Percentiles rank a stretch among this genome's conserved stretches.
Conservation (phyloP, 2,797 vertebrate genomes). For the Champsocephalus gunnari region DNA sequence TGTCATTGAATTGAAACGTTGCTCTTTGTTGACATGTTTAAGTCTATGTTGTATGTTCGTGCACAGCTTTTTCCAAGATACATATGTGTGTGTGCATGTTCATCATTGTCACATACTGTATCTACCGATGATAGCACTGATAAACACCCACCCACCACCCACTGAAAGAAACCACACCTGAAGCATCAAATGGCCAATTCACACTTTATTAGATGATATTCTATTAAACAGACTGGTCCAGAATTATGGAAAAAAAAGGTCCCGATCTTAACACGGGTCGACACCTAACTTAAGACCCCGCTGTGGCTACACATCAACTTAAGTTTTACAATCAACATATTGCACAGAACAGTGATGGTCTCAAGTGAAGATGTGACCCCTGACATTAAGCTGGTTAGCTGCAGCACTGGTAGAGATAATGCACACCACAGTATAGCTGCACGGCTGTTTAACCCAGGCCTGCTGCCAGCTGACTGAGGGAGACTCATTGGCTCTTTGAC, state of each 20-base stretch:
- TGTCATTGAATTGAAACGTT: background rate
- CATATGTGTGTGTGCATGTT: background rate
- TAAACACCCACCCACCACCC: background rate
- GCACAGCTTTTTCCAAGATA: background rate
- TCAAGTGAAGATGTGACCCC: conserved; percentile 31
- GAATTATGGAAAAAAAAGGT: conserved; percentile 55
- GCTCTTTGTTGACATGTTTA: background rate
- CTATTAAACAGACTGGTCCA: conserved; percentile 72
- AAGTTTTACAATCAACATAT: conserved; percentile 34
- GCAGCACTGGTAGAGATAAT: conserved; percentile 3
- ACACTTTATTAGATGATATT: conserved; percentile 60
- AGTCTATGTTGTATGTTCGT: background rate
- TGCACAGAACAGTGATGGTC: conserved; percentile 36
- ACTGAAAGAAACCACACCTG: conserved; percentile 20
- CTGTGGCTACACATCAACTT: conserved; percentile 25
- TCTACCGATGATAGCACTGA: background rate
- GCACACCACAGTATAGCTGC: conserved; percentile 2
- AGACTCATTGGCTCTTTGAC: conserved; percentile 74
- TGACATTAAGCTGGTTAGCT: conserved; percentile 22
- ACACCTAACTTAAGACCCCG: conserved; percentile 36
- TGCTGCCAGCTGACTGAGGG: conserved; percentile 9
- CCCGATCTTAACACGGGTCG: conserved; percentile 22
- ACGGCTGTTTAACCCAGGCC: conserved; percentile 5
- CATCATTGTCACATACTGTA: background rate
- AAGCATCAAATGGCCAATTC: conserved; percentile 43